These are phyloP conservation scores for Peromyscus leucopus DNA, from an alignment of 2,113 vertebrate genomes.

Conservation along the genomic window DNA sequence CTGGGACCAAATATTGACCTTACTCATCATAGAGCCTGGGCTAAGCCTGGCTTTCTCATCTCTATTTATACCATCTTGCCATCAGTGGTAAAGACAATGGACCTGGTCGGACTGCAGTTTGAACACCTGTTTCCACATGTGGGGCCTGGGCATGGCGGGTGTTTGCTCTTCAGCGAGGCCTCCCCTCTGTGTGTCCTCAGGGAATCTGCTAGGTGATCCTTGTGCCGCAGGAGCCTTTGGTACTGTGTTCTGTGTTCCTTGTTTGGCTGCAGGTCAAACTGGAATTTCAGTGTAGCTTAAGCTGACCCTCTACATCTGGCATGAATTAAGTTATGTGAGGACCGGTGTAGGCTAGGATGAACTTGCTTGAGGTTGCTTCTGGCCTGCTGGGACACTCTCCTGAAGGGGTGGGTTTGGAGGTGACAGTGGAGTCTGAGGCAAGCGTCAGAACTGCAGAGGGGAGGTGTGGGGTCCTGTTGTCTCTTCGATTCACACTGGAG, in stretches of 20 bases:
- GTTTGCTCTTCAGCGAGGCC: background rate
- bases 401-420: background rate
- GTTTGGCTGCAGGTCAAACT: background rate
- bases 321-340: background rate
- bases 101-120: background rate
- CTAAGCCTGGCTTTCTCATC: conserved; percentile 33
- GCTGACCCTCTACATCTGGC: background rate
- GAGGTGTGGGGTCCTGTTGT: rapidly evolving
- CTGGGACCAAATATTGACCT: conserved; percentile 73
- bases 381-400: background rate
- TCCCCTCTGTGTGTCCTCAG: background rate
- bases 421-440: background rate
- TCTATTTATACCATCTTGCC: conserved; percentile 42
- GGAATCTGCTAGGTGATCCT: background rate
- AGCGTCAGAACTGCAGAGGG: background rate
- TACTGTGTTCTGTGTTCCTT: background rate
- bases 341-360: background rate
- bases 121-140: conserved; percentile 59
- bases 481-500: background rate
- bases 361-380: background rate
- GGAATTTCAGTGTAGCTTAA: background rate
- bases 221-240: too few species aligned
- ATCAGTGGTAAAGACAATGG: conserved; percentile 21
- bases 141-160: background rate
- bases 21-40: background rate